Conservation (phyloP, 2,113 vertebrate species). For the Leptosomus discolor region DNA sequence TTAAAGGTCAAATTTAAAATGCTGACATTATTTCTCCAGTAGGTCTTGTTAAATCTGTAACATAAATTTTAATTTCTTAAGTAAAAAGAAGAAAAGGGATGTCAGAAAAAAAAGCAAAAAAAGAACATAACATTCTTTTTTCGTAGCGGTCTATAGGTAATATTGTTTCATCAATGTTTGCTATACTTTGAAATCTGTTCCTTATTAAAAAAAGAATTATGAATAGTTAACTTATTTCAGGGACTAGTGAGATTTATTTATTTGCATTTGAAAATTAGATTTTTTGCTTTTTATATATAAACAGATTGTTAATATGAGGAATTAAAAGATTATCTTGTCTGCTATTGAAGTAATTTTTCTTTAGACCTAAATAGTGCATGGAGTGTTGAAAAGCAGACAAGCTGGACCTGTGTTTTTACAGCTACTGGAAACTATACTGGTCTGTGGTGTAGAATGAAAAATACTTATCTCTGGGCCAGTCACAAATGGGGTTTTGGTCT, state of each 20-base stretch:
- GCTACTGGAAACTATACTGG: neutral
- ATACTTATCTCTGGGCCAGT: neutral
- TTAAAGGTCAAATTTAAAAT: too few species aligned
- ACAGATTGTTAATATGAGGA: neutral
- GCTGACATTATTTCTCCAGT: neutral
- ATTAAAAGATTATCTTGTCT: neutral
- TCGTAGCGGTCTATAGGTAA: fast-evolving
- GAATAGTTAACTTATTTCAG: neutral
- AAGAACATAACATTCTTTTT: neutral
- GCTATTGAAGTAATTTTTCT: neutral
- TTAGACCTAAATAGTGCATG: neutral
- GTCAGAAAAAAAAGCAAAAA: neutral
- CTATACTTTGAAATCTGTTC: neutral
- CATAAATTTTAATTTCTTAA: neutral
- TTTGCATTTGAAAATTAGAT: neutral
- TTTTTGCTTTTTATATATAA: neutral
- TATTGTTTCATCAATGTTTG: neutral
- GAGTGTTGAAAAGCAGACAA: neutral
- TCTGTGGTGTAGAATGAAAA: neutral
- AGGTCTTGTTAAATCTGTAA: neutral
- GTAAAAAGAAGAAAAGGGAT: neutral
- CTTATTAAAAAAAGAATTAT: neutral
- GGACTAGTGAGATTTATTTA: neutral
- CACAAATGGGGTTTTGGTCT: neutral
- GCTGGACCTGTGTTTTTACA: neutral